Conservation (phyloP, 2,113 vertebrate genomes). For the Murina feae region DNA sequence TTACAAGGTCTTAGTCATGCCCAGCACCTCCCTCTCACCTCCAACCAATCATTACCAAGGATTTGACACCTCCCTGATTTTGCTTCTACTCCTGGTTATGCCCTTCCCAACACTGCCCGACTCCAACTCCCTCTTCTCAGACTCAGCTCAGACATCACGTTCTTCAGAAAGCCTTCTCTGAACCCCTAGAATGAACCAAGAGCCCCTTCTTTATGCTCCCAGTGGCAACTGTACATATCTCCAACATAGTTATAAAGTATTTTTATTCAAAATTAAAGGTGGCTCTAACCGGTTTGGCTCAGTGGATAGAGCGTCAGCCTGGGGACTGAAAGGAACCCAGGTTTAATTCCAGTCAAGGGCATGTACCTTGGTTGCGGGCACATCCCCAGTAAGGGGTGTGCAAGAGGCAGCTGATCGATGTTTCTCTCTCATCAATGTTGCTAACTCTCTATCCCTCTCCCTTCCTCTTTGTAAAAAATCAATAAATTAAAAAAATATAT, state of each 20-base stretch:
- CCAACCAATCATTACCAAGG: not conserved
- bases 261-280: not conserved
- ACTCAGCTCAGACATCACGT: not conserved
- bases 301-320: no score
- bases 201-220: not conserved
- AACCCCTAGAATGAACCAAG: not conserved
- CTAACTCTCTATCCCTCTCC: no score
- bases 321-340: no score
- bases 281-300: no score
- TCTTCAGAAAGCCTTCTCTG: not conserved
- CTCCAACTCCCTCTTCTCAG: not conserved
- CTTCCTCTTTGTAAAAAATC: no score
- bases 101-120: not conserved
- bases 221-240: not conserved
- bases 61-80: not conserved
- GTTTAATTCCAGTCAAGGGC: no score
- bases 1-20: not conserved
- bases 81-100: not conserved
- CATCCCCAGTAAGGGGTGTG: no score
- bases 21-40: not conserved
- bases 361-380: no score
- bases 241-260: constrained; percentile 27
- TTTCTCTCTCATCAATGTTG: no score
- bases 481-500: no score
- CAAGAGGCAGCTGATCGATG: no score